phyloP scores from a whole-genome alignment of 2,797 vertebrate species.

The Merluccius polli region DNA sequence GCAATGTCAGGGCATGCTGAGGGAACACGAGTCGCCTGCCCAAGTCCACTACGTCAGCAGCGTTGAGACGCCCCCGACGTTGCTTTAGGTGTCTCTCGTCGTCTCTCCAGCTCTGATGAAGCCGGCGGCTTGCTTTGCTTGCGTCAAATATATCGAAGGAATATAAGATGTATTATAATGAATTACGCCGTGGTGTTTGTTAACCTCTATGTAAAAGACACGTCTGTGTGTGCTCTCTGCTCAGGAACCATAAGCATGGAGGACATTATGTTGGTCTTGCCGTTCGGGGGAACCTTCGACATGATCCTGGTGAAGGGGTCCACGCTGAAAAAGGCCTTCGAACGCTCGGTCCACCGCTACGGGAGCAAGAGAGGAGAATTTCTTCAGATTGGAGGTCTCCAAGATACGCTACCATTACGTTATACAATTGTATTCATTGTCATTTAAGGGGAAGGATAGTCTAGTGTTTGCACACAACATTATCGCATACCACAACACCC shows the following conservation, averaged over 20 bases:
- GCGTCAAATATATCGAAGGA: too few species aligned
- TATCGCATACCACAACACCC: too few species aligned
- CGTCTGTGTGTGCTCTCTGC: neutral
- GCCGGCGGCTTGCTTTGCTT: too few species aligned
- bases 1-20: too few species aligned
- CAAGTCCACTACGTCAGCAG: too few species aligned
- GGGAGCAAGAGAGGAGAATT: slow-evolving; percentile 81
- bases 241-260: slow-evolving; percentile 85
- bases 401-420: neutral
- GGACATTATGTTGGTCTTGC: slow-evolving; percentile 81
- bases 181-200: neutral
- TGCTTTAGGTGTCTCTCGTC: too few species aligned
- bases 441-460: neutral
- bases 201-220: neutral
- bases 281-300: slow-evolving; percentile 86
- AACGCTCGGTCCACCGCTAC: slow-evolving; percentile 79
- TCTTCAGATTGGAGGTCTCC: slow-evolving; percentile 68
- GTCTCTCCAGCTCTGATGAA: too few species aligned
- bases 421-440: neutral
- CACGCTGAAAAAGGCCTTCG: slow-evolving; percentile 81
- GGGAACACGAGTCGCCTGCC: too few species aligned
- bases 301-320: slow-evolving; percentile 82
- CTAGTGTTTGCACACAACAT: too few species aligned
- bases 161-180: too few species aligned
- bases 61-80: too few species aligned